phyloP scores from a whole-genome alignment of 2,113 vertebrate species.

The Muntiacus muntjak region DNA sequence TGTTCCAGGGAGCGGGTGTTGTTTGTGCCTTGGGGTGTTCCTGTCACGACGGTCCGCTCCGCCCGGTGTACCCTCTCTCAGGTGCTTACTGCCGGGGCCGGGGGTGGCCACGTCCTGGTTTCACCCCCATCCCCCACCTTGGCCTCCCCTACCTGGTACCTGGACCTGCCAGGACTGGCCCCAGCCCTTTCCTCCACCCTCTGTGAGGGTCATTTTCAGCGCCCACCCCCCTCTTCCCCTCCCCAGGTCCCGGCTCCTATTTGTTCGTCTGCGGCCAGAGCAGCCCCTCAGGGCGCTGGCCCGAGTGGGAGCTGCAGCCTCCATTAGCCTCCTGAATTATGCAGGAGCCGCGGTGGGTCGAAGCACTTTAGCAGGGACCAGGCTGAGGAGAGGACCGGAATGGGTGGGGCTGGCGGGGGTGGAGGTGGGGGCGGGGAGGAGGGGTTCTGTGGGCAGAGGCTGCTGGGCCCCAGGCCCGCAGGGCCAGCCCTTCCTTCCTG shows the following conservation, averaged over 20 bases:
- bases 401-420: constrained; percentile 39
- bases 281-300: constrained; percentile 43
- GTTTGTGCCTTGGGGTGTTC: not conserved
- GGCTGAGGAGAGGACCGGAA: constrained; percentile 57
- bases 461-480: not conserved
- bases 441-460: not conserved
- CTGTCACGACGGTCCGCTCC: not conserved
- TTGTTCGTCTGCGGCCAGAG: constrained; percentile 63
- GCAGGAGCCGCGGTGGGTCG: constrained; percentile 71
- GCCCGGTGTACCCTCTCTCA: not conserved
- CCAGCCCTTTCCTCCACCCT: not conserved
- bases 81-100: not conserved
- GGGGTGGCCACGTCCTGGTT: not conserved
- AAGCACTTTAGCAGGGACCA: constrained; percentile 66
- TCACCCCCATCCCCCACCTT: not conserved
- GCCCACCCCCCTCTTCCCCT: not conserved
- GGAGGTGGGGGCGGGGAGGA: not conserved
- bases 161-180: not conserved
- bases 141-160: not conserved
- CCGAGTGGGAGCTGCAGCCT: constrained; percentile 44
- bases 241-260: constrained; percentile 52
- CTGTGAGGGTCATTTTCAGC: constrained; percentile 26
- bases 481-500: not conserved
- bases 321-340: constrained; percentile 76
- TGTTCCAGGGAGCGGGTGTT: constrained; percentile 20